Evolutionary conservation across 2,888 invertebrate species (phyloP), one percentile per base, ranked within the genome.

Genomic region (Dryococelus australis): DNA sequence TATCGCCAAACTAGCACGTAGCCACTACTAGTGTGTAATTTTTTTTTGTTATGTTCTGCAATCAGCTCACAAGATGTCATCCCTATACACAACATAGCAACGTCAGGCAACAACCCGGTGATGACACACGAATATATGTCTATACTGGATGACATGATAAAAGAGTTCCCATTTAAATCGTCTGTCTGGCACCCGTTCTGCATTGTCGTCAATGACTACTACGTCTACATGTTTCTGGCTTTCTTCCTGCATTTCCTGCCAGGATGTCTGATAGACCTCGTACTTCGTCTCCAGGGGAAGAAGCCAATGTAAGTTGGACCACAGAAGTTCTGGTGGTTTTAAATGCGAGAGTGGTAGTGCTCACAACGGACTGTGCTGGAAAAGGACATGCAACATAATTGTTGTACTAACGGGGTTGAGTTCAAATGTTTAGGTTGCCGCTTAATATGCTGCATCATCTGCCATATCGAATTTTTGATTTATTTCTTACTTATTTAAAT

Each of bases 211-310:
- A 65, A 65, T 8, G 16, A 65, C 65, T 65, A 16, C 24, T 24
- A 16, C 65, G 65, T 65, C 65, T 65, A 24, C 65, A 65, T 65
- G 65, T 65, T 65, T 24, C n/a, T 65, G 13, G n/a, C 20, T 24
- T 65, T 65, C 65, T 65, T 65, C 65, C 65, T 65, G 65, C 65
- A 65, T 24, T 65, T 65, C 65, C 65, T 65, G 65, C 65, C 65
- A n/a, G 65, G 65, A n/a, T 65, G 65, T 65, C 65, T 65, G 6
- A 8, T 65, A 24, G 65, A 65, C 65, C 65, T 65, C 13, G 10
- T 24, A 0, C 65, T 65, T 65, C 65, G 65, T 6, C 65, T 65
- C 6, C 10, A 65, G n/a, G n/a, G 65, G 65, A 65, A 65, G 65
- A 16, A 65, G 65, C 65, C 65, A 16, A 65, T 65, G 65, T 65